Conservation (phyloP, 2,797 vertebrate species). For the Sparus aurata region DNA sequence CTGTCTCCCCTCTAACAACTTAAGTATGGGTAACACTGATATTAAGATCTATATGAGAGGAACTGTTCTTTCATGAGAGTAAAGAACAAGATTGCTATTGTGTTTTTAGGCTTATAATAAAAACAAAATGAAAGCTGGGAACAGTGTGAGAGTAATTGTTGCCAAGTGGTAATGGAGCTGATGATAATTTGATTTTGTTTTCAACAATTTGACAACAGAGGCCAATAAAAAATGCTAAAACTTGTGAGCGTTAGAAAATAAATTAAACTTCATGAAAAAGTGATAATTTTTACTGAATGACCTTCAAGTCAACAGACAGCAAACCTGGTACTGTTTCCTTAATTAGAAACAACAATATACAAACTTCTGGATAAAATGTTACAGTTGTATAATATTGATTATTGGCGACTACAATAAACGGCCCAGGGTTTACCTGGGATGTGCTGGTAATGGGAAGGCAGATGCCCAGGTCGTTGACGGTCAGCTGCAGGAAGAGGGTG, state of each 20-base stretch:
- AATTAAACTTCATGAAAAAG: neutral
- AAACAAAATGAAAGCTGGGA: neutral
- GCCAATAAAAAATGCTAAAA: neutral
- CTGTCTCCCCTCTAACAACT: neutral
- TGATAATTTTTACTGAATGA: neutral
- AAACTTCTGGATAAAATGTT: neutral
- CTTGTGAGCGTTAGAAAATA: neutral
- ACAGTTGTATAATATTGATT: neutral
- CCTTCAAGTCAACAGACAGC: neutral
- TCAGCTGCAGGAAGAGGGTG: conserved; percentile 98
- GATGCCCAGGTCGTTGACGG: conserved; percentile 98
- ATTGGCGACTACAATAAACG: neutral
- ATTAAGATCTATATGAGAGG: conserved; percentile 26
- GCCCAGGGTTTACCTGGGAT: conserved; percentile 76
- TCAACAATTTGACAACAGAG: neutral
- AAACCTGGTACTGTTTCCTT: neutral
- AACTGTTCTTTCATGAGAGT: conserved; percentile 29
- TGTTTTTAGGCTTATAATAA: neutral
- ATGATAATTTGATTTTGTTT: neutral
- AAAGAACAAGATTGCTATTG: conserved; percentile 10
- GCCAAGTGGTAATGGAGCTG: conserved; percentile 5
- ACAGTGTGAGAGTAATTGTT: conserved; percentile 1
- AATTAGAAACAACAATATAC: neutral
- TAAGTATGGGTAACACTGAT: conserved; percentile 39
- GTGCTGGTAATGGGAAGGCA: conserved; percentile 95